Evolutionary conservation across 2,113 vertebrate species (phyloP), one percentile per base, ranked within the genome.

Genomic region (Coptodon rendalli): DNA sequence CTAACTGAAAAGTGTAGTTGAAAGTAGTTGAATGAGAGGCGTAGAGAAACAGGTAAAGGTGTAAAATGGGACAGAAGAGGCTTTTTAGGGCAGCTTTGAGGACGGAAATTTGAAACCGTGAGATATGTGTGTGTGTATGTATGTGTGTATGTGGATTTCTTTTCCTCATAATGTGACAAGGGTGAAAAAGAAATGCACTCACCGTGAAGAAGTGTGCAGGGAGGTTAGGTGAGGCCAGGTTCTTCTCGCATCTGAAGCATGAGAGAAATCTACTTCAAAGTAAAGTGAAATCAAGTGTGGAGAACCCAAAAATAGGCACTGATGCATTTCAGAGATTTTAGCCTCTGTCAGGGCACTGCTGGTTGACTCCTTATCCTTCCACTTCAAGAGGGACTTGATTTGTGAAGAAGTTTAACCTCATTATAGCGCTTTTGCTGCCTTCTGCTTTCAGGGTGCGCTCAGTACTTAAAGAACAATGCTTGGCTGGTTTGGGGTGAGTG

Each of bases 251-350:
- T 89, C 43, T 66, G 22, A 79, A 52, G 79, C 83, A n/a, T 6
- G 83, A 87, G 81, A 52, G 53, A 81, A 87, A 83, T 90, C 59
- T 54, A 78, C 85, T 91, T 93, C 83, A 88, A 86, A 85, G 89
- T 59, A 29, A 79, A 89, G 71, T 59, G 50, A 86, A 93, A 86
- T 86, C 34, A 89, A 93, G 87, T 92, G 89, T 87, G 86, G 61
- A 85, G 71, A 78, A 85, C n/a, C 85, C 84, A 85, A 71, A 89
- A 92, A 89, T 87, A 88, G 85, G 29, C 54, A 34, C 50, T n/a
- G 81, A 82, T 82, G 86, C 53, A 81, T 84, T 87, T 89, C 76
- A 84, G 83, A 59, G 54, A 68, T 79, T 87, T 86, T 27, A 82
- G 59, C 36, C 80, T 83, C 71, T 66, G 57, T 81, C 78, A 4